Base-by-base conservation (phyloP, 2,888 invertebrate genomes). In the Exocentrus adspersus region DNA sequence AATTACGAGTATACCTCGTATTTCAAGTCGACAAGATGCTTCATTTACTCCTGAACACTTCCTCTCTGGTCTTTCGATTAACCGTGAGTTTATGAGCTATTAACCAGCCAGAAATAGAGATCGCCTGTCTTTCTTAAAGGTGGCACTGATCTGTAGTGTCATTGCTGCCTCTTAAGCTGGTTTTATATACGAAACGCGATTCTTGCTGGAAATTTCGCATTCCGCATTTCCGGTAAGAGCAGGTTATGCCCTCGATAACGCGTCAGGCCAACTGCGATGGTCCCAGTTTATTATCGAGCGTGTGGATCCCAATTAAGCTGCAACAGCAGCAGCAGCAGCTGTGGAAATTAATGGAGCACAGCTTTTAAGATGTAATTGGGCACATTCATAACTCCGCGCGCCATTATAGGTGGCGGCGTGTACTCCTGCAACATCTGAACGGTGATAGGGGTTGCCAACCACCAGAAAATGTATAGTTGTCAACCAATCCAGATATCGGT, bases 321-420 rank as follows among this genome's bases (percentile, higher is more conserved):
- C 85, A 85, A 85, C 85, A 85, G 85, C 86, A 86, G 86, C 86
- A 85, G 85, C 85, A 85, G 85, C 86, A 86, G 86, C 86, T 86
- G 86, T 85, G 86, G 85, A 86, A 86, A 86, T 86, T 86, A 86
- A 86, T 86, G 86, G 86, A 84, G 85, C 86, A 84, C 85, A 84
- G 86, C 86, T 86, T 86, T 86, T 86, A 86, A 86, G 86, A 86
- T 86, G 86, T 86, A 86, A 86, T 86, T 86, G 86, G 86, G 84
- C 83, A 85, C 86, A 86, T 86, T 86, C 85, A 86, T 86, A 86
- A 86, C 84, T 84, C 82, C 79, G 78, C 75, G 75, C 75, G 71
- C 72, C 53, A 53, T 63, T 67, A 67, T 67, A 68, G 69, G 70
- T 65, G 66, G 70, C 73, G 73, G 37, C 37, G 37, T 43, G 16